Conservation (phyloP, 2,797 vertebrate species). For the Muraenolepis orangiensis region DNA sequence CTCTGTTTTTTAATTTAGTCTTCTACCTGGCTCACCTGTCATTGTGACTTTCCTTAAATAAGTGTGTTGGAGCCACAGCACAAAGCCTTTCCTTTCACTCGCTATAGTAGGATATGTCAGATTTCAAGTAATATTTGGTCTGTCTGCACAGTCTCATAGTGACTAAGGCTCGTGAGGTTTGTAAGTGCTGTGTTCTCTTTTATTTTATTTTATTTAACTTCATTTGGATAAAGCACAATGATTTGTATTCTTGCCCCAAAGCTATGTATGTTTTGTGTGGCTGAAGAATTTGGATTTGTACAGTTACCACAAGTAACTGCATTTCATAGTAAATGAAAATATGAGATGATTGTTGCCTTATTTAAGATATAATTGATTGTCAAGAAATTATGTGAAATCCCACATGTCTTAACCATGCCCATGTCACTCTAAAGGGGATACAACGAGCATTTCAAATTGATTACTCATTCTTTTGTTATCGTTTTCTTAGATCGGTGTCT, state of each 20-base stretch:
- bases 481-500: not conserved
- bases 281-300: conserved; percentile 46
- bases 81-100: conserved; percentile 51
- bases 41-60: conserved; percentile 29
- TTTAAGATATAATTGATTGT: conserved; percentile 58
- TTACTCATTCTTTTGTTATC: not conserved
- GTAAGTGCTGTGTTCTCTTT: conserved; percentile 57
- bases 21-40: conserved; percentile 36
- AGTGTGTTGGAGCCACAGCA: conserved; percentile 44
- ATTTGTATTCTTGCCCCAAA: conserved; percentile 55
- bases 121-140: conserved; percentile 48
- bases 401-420: conserved; percentile 50
- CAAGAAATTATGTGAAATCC: conserved; percentile 38
- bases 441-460: not conserved
- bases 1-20: not conserved
- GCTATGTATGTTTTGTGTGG: conserved; percentile 46
- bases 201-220: conserved; percentile 27
- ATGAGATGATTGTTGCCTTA: conserved; percentile 61
- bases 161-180: conserved; percentile 75
- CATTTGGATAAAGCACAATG: conserved; percentile 42
- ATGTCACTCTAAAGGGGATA: conserved; percentile 40
- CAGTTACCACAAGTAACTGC: conserved; percentile 45
- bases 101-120: conserved; percentile 39
- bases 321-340: conserved; percentile 69
- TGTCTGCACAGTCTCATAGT: conserved; percentile 62